Evolutionary conservation across 2,113 vertebrate species (phyloP).

Genomic region (Macquaria ambigua): DNA sequence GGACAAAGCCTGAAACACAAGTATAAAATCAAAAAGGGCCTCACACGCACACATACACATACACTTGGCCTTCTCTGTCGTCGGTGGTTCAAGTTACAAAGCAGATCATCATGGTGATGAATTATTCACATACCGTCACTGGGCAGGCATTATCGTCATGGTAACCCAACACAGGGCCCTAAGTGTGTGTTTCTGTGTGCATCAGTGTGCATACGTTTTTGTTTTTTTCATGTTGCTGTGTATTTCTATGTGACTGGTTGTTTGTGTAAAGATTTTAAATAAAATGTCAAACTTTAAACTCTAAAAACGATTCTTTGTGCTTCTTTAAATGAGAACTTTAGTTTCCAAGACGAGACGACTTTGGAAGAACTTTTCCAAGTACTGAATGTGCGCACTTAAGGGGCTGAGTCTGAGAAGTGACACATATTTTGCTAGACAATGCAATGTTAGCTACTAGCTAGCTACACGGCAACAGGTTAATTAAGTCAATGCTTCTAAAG

Average conservation of each 20-base stretch:
- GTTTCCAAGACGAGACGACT: not conserved
- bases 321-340: not conserved
- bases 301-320: no score
- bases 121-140: constrained; percentile 72
- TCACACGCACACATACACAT: not conserved
- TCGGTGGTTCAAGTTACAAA: constrained; percentile 64
- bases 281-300: not conserved
- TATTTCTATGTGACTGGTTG: not conserved
- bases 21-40: constrained; percentile 12
- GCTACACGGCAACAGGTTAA: no score
- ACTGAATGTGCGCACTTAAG: not conserved
- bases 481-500: no score
- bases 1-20: not conserved
- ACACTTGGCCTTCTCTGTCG: constrained; percentile 4
- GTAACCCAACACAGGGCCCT: constrained; percentile 53
- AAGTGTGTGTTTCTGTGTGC: constrained; percentile 31
- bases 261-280: not conserved
- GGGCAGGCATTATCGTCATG: constrained; percentile 47
- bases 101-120: constrained; percentile 42
- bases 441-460: no score
- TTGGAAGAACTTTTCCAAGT: not conserved
- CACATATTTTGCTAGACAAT: not conserved
- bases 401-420: not conserved
- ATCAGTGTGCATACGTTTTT: not conserved
- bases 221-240: not conserved